Evolutionary conservation across 1,140 invertebrate species (phyloP).

Genomic region (Leptinotarsa undecemlineata): DNA sequence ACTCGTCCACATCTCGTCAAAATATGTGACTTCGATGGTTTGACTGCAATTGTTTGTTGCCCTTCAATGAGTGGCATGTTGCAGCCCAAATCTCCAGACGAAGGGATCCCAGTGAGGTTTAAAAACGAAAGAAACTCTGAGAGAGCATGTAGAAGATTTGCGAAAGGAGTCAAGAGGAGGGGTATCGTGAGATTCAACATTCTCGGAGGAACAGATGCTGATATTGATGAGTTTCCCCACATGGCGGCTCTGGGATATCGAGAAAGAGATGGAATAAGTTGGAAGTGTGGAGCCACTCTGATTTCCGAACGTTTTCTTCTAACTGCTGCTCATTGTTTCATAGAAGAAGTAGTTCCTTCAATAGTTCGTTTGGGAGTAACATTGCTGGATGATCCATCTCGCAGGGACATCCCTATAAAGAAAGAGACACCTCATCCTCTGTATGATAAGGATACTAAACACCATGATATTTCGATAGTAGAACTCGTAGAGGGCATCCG

Average conservation of each 20-base stretch:
- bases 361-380: slow-evolving; percentile 43
- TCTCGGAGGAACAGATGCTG: background rate
- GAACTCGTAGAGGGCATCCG: slow-evolving; percentile 36
- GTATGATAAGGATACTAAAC: slow-evolving; percentile 38
- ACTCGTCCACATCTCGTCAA: background rate
- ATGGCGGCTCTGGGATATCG: background rate
- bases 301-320: slow-evolving; percentile 8
- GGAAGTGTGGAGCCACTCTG: background rate
- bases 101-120: background rate
- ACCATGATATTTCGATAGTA: slow-evolving; percentile 48
- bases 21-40: background rate
- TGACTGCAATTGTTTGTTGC: background rate
- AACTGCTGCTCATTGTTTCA: slow-evolving; percentile 10
- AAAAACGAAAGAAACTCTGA: background rate
- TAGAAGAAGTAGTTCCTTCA: background rate
- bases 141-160: background rate
- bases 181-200: background rate
- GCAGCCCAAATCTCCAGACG: background rate
- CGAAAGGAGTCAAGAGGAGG: background rate
- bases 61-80: background rate
- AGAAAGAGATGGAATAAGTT: background rate
- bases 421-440: slow-evolving; percentile 42
- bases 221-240: background rate
- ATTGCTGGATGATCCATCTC: slow-evolving; percentile 31
- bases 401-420: slow-evolving; percentile 37